Evolutionary conservation across 2,888 invertebrate genomes (phyloP).

Genomic region (Bursaphelenchus okinawaensis): DNA sequence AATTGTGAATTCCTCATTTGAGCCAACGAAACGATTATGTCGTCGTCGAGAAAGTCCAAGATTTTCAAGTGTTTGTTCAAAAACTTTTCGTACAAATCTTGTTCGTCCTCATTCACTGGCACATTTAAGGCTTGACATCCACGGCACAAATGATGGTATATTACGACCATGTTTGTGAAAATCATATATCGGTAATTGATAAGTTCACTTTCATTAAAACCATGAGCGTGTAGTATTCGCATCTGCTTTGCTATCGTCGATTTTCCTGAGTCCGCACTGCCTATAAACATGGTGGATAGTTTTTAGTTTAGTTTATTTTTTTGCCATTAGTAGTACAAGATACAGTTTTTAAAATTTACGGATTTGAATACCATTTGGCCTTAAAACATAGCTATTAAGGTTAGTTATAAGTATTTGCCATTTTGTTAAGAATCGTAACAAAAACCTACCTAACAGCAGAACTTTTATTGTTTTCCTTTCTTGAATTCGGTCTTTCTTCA

Average conservation of each 20-base stretch:
- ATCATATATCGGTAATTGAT: constrained; percentile 28
- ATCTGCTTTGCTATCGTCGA: constrained; percentile 30
- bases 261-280: constrained; percentile 27
- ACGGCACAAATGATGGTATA: constrained; percentile 20
- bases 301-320: no score
- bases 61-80: constrained; percentile 11
- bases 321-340: no score
- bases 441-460: constrained; percentile 23
- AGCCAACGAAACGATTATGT: constrained; percentile 18
- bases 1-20: constrained; percentile 5
- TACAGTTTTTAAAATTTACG: no score
- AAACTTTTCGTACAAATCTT: constrained; percentile 14
- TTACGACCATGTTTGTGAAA: constrained; percentile 22
- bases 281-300: no score
- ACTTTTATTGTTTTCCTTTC: constrained; percentile 23
- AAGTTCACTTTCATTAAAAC: constrained; percentile 33
- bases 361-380: no score
- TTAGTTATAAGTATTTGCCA: no score
- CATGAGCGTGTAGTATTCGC: constrained; percentile 27
- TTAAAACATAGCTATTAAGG: no score
- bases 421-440: no score
- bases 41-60: constrained; percentile 24
- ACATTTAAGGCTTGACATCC: constrained; percentile 4
- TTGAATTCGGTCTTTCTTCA: constrained; percentile 18
- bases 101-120: constrained; percentile 9